Evolutionary conservation across 2,113 vertebrate genomes (phyloP).

Genomic region (Bambusicola thoracicus): DNA sequence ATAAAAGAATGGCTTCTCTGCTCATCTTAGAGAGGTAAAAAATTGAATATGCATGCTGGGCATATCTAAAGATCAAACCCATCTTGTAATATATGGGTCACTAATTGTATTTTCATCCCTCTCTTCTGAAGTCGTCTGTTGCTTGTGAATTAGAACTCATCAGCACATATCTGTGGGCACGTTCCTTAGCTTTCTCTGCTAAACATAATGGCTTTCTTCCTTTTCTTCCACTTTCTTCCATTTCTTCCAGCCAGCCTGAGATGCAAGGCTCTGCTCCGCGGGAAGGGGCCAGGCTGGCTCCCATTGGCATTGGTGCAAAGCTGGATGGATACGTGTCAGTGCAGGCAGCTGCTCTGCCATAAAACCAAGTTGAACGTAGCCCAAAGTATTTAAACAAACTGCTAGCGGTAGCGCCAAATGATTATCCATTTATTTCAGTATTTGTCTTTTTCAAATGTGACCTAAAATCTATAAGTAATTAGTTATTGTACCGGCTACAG

Average conservation of each 20-base stretch:
- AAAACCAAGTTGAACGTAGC: neutral
- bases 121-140: slow-evolving; percentile 1
- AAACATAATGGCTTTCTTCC: slow-evolving; percentile 25
- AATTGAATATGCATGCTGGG: neutral
- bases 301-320: neutral
- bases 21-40: neutral
- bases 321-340: neutral
- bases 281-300: neutral
- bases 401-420: slow-evolving; percentile 60
- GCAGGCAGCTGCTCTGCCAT: neutral
- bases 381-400: slow-evolving; percentile 59
- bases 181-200: slow-evolving; percentile 40
- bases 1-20: slow-evolving; percentile 11
- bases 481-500: slow-evolving; percentile 73
- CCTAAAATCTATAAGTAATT: slow-evolving; percentile 85
- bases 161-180: slow-evolving; percentile 34
- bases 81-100: neutral
- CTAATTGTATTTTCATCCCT: slow-evolving; percentile 55
- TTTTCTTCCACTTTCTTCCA: neutral
- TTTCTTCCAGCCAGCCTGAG: neutral
- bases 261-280: neutral
- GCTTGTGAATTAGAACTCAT: slow-evolving; percentile 14
- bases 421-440: slow-evolving; percentile 78
- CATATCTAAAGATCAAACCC: slow-evolving; percentile 50
- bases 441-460: slow-evolving; percentile 82